Base-by-base conservation (phyloP, 2,113 vertebrate genomes). In the Gopherus evgoodei region DNA sequence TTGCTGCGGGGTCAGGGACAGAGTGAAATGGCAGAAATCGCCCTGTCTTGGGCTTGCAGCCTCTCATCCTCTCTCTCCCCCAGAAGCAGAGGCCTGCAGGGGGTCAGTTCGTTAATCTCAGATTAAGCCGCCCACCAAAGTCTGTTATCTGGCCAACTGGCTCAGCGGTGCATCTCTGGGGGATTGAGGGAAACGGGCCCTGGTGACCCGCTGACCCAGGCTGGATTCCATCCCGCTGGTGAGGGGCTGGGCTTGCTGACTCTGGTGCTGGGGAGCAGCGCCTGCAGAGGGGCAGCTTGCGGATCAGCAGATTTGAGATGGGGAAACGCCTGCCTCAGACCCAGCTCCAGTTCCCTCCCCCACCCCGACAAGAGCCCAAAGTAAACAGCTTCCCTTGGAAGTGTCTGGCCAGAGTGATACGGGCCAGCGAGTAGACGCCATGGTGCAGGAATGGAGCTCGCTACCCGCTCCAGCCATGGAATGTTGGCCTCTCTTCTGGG, bases 341-440 rank as follows among this genome's bases (percentile, higher is more conserved):
- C 21, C n/a, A 11, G 59, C 29, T 6, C 27, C 54, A 0, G 1
- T 21, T 3, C 69, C 86, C 9, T 3, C 50, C 44, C 35, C 69
- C 17, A 42, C 49, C 35, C 21, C 31, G 53, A 80, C 47, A 42
- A 44, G 54, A 42, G 53, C 49, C 19, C 24, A 44, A 12, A 25
- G 22, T 35, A 49, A 84, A 84, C 54, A 27, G 29, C 59, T 81
- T 10, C n/a, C 19, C 69, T 84, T 21, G 65, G 57, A 31, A 19
- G n/a, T 14, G 57, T 38, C 72, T 16, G 38, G n/a, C 29, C 35
- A 22, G 44, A n/a, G 17, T 4, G 42, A 22, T 56, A 13, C 5
- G 44, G 69, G 42, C 31, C n/a, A 78, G 17, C 47, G n/a, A 5
- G 49, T 10, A 14, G 49, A 42, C 22, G 38, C 22, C 21, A 6